A percentile compares a stretch with the other conserved stretches of the same genome.
These are phyloP conservation scores for Laothoe populi DNA, from an alignment of 2,888 invertebrate genomes.

Conservation along the genomic window DNA sequence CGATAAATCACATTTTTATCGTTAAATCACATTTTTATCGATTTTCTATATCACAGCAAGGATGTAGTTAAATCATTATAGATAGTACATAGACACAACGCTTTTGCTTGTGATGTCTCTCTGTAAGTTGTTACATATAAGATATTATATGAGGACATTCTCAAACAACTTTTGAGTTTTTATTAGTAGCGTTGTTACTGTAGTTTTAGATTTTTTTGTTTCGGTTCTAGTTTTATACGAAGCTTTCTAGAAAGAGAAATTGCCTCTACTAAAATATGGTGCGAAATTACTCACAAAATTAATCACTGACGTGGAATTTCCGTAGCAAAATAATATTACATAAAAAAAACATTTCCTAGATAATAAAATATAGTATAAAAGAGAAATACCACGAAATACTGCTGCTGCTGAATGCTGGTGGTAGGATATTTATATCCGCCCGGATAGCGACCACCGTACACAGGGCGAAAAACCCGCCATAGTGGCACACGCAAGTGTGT, in stretches of 20 bases:
- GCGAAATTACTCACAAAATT: neutral
- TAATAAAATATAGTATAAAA: neutral
- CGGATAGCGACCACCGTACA: too few relatives aligned
- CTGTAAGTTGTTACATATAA: slow-evolving; percentile 73
- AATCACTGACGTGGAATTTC: neutral
- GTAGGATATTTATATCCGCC: too few relatives aligned
- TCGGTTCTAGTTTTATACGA: neutral
- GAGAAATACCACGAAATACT: too few relatives aligned
- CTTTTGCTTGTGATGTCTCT: slow-evolving; percentile 65
- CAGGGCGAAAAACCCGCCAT: too few relatives aligned
- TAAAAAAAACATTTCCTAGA: neutral
- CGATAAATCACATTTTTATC: neutral
- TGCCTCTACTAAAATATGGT: neutral
- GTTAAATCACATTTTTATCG: neutral
- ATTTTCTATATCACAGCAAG: neutral
- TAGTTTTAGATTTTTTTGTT: neutral
- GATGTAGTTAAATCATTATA: slow-evolving; percentile 12
- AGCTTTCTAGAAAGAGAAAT: slow-evolving; percentile 3
- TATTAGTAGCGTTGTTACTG: slow-evolving; percentile 35
- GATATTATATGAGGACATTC: slow-evolving; percentile 78
- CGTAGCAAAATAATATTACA: neutral
- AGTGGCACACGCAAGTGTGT: too few relatives aligned
- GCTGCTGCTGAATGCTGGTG: too few relatives aligned
- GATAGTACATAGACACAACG: slow-evolving; percentile 39
- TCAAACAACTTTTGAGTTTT: slow-evolving; percentile 57